Percentiles rank a stretch among this genome's conserved stretches.
These are phyloP conservation scores for Chiroxiphia lanceolata DNA, from an alignment of 2,797 vertebrate species.

Conservation along the genomic window DNA sequence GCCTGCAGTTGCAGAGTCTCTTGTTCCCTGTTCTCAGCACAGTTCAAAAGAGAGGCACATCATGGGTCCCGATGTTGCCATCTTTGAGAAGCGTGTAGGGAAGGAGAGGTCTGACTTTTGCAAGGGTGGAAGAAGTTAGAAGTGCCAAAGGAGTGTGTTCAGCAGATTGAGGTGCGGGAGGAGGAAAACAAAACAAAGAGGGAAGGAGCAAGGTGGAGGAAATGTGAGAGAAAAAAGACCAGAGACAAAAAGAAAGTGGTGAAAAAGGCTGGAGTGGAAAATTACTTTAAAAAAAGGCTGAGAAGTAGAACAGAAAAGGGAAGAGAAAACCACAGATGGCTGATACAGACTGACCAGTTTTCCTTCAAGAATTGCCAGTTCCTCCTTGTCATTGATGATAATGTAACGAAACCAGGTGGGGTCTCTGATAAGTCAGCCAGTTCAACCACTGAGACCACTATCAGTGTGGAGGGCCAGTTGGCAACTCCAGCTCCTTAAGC, in stretches of 20 bases:
- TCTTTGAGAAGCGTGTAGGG: background rate
- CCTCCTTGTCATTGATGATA: background rate
- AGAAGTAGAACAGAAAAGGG: background rate
- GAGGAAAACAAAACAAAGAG: background rate
- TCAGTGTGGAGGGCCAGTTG: background rate
- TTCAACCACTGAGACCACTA: background rate
- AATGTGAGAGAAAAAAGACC: background rate
- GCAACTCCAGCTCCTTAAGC: background rate
- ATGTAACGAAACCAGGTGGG: background rate
- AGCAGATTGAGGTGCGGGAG: background rate
- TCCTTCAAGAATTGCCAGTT: background rate
- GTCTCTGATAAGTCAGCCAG: background rate
- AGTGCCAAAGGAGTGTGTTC: background rate
- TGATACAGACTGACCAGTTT: background rate
- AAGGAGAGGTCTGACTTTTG: background rate
- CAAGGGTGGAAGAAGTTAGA: background rate
- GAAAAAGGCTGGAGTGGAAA: background rate
- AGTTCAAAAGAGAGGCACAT: background rate
- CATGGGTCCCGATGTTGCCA: rapidly evolving
- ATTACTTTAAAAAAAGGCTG: background rate
- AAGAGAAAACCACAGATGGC: background rate
- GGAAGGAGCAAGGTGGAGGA: background rate
- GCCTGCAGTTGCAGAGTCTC: background rate
- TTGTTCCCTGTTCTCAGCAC: background rate
- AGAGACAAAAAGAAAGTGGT: background rate